Base-by-base conservation (phyloP, 2,888 invertebrate species). In the Drosophila emarginata region DNA sequence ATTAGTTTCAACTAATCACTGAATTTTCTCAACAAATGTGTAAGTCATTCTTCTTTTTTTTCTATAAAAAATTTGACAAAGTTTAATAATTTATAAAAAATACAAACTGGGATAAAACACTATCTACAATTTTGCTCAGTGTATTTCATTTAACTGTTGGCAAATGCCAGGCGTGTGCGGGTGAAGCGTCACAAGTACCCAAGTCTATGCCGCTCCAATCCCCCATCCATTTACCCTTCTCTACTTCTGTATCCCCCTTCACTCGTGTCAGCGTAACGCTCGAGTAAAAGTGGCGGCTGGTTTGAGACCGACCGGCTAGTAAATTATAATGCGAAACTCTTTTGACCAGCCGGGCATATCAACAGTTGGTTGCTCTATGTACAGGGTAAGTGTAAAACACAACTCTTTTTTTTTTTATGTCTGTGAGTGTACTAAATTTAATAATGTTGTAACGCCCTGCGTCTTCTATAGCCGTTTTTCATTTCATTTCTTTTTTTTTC, bases 311-410 rank as follows among this genome's bases (percentile, higher is more conserved):
- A 11, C 32, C 32, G 53, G 72, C 66, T 76, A 76, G 74, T 74
- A 79, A 81, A 84, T 77, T 87, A 81, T 72, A 87, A 84, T 84
- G 82, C 88, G 85, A 88, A 84, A 88, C 87, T 80, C 73, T 87
- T 81, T 84, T 77, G 74, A 76, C 69, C 82, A 88, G 73, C 88
- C 69, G 83, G 69, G 87, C 88, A 88, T 88, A 85, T 85, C 88
- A 85, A 85, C 85, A 88, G 85, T 85, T 85, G 84, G 85, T 72
- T 68, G 50, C 53, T 26, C 60, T 52, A 18, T 21, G 28, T 23
- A 12, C 60, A 32, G 64, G 18, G 58, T 53, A 65, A 39, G 40
- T 63, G 61, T 66, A 61, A 67, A 65, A 67, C 68, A 76, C 68
- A 77, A 71, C 68, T 80, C 45, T 45, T 45, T 45, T 14, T 40